Evolutionary conservation across 2,888 invertebrate genomes (phyloP).

Genomic region (Phymatocera aterrima): DNA sequence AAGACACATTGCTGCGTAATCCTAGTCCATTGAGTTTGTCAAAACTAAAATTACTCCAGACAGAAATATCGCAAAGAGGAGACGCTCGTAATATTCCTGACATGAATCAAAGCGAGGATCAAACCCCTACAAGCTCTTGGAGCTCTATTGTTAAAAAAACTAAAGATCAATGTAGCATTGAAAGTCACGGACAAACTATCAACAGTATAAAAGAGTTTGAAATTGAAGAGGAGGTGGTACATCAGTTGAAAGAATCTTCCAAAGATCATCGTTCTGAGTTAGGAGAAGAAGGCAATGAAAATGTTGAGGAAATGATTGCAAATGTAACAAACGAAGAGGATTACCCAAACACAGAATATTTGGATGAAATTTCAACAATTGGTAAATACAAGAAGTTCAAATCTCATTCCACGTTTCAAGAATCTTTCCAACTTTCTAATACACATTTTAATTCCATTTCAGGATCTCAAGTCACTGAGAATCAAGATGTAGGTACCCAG

Average conservation of each 20-base stretch:
- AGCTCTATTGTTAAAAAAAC: conserved; percentile 42
- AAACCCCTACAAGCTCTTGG: conserved; percentile 35
- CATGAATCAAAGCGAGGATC: not conserved
- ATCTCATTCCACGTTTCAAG: not conserved
- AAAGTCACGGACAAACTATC: not conserved
- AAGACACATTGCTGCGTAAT: not conserved
- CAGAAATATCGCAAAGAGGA: conserved; percentile 18
- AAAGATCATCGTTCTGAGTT: not conserved
- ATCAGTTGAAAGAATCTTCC: not conserved
- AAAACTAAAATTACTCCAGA: conserved; percentile 36
- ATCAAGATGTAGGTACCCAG: not conserved
- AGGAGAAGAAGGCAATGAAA: not conserved
- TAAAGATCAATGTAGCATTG: conserved; percentile 15
- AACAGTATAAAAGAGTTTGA: not conserved
- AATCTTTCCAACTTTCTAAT: not conserved
- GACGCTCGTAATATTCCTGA: not conserved
- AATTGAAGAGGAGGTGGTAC: not conserved
- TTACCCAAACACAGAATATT: not conserved
- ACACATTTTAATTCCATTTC: conserved; percentile 12
- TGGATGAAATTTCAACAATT: not conserved
- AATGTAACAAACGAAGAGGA: conserved; percentile 14
- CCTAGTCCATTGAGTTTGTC: conserved; percentile 34
- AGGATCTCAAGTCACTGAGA: conserved; percentile 17
- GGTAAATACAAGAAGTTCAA: conserved; percentile 21
- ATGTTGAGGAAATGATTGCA: not conserved